Evolutionary conservation across 2,888 invertebrate species (phyloP).

Genomic region (Eupithecia subumbrata): DNA sequence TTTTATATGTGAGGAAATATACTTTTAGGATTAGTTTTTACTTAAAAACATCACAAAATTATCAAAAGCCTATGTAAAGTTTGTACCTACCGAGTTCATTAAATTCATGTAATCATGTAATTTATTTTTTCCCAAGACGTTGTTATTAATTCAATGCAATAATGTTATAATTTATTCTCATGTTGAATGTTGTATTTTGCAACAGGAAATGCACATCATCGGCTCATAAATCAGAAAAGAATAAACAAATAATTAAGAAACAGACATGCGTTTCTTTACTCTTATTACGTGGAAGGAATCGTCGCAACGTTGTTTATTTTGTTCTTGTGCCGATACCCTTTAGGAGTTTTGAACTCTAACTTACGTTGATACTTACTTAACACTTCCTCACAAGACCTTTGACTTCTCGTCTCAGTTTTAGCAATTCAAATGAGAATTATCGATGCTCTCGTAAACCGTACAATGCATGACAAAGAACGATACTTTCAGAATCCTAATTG

Average conservation of each 20-base stretch:
- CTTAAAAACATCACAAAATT: too few species aligned
- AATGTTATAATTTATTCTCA: slow-evolving; percentile 10
- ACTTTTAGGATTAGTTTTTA: too few species aligned
- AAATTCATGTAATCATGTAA: not conserved
- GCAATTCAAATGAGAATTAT: slow-evolving; percentile 35
- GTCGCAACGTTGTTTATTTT: slow-evolving; percentile 33
- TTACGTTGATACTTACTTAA: not conserved
- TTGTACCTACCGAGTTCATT: not conserved
- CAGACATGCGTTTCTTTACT: slow-evolving; percentile 30
- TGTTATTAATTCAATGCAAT: not conserved
- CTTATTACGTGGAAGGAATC: slow-evolving; percentile 30
- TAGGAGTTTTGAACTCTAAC: slow-evolving; percentile 36
- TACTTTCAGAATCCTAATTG: slow-evolving; percentile 16
- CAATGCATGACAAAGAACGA: not conserved
- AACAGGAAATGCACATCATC: slow-evolving; percentile 41
- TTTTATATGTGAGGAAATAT: too few species aligned
- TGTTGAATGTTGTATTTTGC: slow-evolving; percentile 31
- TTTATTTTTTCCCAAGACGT: not conserved
- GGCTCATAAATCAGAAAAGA: slow-evolving; percentile 40
- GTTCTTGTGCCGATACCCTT: slow-evolving; percentile 38
- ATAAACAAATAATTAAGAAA: slow-evolving; percentile 38
- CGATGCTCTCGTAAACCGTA: slow-evolving; percentile 7
- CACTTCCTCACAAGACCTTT: slow-evolving; percentile 10
- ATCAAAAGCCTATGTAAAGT: not conserved
- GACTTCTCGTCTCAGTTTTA: slow-evolving; percentile 23